Conservation (phyloP, 2,113 vertebrate genomes). For the Sialia sialis region DNA sequence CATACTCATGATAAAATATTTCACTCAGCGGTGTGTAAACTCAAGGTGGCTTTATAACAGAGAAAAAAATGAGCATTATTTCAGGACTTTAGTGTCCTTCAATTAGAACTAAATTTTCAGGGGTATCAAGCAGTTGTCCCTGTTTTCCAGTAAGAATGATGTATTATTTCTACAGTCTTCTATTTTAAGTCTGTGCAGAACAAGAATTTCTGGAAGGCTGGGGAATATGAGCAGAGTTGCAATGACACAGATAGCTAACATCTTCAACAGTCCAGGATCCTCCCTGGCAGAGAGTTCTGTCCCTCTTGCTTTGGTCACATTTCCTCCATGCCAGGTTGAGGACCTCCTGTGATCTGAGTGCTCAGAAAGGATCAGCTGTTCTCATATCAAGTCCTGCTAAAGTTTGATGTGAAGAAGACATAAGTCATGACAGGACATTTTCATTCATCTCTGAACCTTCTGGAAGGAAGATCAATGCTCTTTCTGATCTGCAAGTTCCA, state of each 20-base stretch:
- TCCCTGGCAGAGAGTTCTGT: not conserved
- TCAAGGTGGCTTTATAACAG: not conserved
- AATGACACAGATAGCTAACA: not conserved
- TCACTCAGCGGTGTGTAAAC: not conserved
- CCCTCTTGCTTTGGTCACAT: not conserved
- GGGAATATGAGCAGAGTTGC: not conserved
- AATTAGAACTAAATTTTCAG: constrained; percentile 23
- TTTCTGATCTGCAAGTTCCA: not conserved
- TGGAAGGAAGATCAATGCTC: not conserved
- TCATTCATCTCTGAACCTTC: not conserved
- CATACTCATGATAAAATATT: not conserved
- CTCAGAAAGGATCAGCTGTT: not conserved
- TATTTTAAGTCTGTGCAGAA: not conserved
- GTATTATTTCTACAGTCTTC: not conserved
- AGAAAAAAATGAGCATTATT: constrained; percentile 7
- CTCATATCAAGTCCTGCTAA: not conserved
- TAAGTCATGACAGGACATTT: not conserved
- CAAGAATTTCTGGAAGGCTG: not conserved
- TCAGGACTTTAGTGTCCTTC: not conserved
- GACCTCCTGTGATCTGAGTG: not conserved
- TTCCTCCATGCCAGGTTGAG: not conserved
- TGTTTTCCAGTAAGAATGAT: not conserved
- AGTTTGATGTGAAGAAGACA: not conserved
- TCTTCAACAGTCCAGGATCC: not conserved
- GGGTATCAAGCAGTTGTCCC: not conserved